Conservation (phyloP, 2,113 vertebrate species). For the Centrocercus urophasianus region DNA sequence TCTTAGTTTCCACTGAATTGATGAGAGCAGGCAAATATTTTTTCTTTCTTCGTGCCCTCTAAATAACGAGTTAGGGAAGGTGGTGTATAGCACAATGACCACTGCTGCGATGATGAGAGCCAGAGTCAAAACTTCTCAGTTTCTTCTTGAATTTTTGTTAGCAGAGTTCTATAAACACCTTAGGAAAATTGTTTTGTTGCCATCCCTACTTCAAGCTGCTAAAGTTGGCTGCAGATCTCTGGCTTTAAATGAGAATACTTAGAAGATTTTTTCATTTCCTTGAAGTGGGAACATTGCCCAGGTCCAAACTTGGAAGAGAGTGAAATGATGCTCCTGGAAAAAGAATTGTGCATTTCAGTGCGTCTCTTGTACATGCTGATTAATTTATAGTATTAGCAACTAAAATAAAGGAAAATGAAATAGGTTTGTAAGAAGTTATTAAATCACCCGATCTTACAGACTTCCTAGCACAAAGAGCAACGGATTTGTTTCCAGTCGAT, state of each 20-base stretch:
- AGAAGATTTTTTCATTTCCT: conserved; percentile 11
- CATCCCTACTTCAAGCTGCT: background rate
- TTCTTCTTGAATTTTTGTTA: background rate
- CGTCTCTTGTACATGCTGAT: background rate
- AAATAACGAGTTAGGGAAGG: background rate
- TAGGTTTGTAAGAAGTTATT: background rate
- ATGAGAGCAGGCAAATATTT: background rate
- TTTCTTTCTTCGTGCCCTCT: background rate
- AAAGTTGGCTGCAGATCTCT: background rate
- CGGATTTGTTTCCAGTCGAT: background rate
- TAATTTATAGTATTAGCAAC: background rate
- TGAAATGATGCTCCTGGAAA: background rate
- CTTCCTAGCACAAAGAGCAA: accelerated
- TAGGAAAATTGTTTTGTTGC: background rate
- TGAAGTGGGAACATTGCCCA: background rate
- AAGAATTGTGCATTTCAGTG: background rate
- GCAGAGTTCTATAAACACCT: background rate
- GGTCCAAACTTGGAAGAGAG: background rate
- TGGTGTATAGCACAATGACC: background rate
- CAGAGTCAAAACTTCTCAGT: background rate
- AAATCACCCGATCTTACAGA: background rate
- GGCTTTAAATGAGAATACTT: background rate
- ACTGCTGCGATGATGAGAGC: background rate
- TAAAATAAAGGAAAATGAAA: background rate
- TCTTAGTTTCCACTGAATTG: background rate